These are phyloP conservation scores for Trachelus troglodyta DNA, from an alignment of 2,888 invertebrate species.

Conservation along the genomic window DNA sequence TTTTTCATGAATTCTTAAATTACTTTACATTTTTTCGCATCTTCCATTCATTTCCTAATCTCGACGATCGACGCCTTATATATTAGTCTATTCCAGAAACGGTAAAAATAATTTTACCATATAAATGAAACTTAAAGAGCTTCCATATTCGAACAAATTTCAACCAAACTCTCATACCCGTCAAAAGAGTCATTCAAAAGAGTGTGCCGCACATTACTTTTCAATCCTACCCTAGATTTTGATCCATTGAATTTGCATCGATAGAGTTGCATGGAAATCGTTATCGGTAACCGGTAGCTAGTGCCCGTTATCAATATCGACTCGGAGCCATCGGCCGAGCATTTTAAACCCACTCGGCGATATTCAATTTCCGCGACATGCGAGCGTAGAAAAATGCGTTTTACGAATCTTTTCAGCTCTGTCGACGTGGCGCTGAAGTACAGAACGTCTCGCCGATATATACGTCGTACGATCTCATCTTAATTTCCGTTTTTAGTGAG, in stretches of 20 bases:
- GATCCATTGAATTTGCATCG: not conserved
- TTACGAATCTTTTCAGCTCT: constrained; percentile 27
- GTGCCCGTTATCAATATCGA: not conserved
- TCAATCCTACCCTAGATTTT: not conserved
- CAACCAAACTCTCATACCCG: not conserved
- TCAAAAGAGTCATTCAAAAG: not conserved
- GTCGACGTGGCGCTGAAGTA: constrained; percentile 19
- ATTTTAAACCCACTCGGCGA: constrained; percentile 16
- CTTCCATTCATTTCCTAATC: too few species aligned
- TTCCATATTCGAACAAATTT: not conserved
- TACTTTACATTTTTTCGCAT: too few species aligned
- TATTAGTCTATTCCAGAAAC: not conserved
- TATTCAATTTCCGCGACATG: constrained; percentile 43
- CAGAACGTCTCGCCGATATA: not conserved
- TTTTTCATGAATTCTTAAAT: too few species aligned
- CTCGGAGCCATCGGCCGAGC: not conserved
- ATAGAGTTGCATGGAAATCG: not conserved
- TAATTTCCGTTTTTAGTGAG: constrained; percentile 1
- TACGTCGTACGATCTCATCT: not conserved
- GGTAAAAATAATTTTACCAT: not conserved
- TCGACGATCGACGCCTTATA: too few species aligned
- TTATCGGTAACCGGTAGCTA: not conserved
- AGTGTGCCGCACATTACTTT: not conserved
- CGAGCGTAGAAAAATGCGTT: not conserved
- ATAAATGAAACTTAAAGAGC: not conserved